phyloP scores from a whole-genome alignment of 2,888 invertebrate genomes.

The Nomada goodeniana region DNA sequence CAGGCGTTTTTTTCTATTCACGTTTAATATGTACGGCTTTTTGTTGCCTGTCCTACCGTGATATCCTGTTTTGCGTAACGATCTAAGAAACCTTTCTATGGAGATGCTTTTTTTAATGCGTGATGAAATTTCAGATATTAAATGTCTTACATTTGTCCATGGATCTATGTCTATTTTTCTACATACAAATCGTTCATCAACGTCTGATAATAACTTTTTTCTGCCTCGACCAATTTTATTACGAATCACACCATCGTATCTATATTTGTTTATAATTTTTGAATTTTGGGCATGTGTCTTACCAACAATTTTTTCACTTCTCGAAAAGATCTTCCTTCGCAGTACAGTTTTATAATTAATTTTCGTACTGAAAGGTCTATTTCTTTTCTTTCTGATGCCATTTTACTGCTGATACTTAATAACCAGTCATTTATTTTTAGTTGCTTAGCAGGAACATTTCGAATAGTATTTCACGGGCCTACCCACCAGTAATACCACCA shows the following conservation, averaged over 20 bases:
- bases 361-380: background rate
- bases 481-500: background rate
- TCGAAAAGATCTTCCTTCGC: conserved; percentile 9
- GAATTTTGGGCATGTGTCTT: background rate
- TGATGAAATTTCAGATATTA: conserved; percentile 1
- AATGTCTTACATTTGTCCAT: conserved; percentile 3
- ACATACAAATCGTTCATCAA: conserved; percentile 13
- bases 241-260: conserved; percentile 2
- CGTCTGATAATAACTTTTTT: conserved; percentile 14
- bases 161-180: conserved; percentile 1
- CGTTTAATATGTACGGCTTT: background rate
- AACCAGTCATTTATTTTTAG: conserved; percentile 1
- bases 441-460: conserved; percentile 1
- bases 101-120: background rate
- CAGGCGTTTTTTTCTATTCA: background rate
- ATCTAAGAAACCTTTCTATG: too few relatives aligned
- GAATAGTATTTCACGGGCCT: background rate
- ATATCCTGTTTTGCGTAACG: background rate
- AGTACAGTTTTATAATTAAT: conserved; percentile 27
- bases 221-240: conserved; percentile 12
- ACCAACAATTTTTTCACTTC: background rate
- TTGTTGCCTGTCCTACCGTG: background rate
- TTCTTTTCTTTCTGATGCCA: background rate
- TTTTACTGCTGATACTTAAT: conserved; percentile 8
- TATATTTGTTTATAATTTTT: conserved; percentile 12